phyloP scores from a whole-genome alignment of 2,113 vertebrate species.

The Salvelinus fontinalis region DNA sequence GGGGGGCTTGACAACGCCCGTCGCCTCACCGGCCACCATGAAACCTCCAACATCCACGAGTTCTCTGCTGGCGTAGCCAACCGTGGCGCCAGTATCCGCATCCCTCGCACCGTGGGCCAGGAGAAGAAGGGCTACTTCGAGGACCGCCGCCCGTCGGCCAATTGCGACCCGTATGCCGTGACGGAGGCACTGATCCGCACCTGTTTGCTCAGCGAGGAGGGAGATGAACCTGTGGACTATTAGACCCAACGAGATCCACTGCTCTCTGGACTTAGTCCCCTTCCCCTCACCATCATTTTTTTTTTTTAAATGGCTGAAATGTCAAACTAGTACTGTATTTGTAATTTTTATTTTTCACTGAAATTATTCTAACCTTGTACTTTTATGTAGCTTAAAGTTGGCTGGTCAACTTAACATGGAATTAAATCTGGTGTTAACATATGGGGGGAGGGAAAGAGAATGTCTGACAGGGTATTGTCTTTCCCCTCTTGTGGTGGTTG shows the following conservation, averaged over 20 bases:
- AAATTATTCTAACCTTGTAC: conserved; percentile 58
- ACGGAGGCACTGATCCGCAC: conserved; percentile 93
- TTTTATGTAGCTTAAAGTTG: conserved; percentile 66
- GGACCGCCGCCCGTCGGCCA: conserved; percentile 94
- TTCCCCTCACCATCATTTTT: background rate
- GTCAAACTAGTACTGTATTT: conserved; percentile 59
- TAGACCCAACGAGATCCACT: conserved; percentile 60
- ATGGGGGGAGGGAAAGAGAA: conserved; percentile 43
- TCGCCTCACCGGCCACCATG: conserved; percentile 89
- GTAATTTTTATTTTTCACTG: conserved; percentile 25
- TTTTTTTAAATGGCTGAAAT: conserved; percentile 1
- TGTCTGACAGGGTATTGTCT: conserved; percentile 60
- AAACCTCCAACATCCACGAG: conserved; percentile 94
- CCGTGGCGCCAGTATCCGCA: conserved; percentile 92
- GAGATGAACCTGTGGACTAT: conserved; percentile 87
- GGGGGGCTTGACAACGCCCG: conserved; percentile 93
- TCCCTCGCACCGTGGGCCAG: conserved; percentile 88
- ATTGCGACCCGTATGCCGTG: conserved; percentile 91
- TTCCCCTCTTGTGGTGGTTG: conserved; percentile 17
- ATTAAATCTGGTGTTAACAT: conserved; percentile 22
- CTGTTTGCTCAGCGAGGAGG: conserved; percentile 89
- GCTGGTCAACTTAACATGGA: conserved; percentile 67
- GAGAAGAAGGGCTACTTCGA: conserved; percentile 95
- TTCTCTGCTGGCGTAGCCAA: conserved; percentile 97
- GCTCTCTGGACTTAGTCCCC: conserved; percentile 48